Base-by-base conservation (phyloP, 2,888 invertebrate species). In the Choreutis nemorana region DNA sequence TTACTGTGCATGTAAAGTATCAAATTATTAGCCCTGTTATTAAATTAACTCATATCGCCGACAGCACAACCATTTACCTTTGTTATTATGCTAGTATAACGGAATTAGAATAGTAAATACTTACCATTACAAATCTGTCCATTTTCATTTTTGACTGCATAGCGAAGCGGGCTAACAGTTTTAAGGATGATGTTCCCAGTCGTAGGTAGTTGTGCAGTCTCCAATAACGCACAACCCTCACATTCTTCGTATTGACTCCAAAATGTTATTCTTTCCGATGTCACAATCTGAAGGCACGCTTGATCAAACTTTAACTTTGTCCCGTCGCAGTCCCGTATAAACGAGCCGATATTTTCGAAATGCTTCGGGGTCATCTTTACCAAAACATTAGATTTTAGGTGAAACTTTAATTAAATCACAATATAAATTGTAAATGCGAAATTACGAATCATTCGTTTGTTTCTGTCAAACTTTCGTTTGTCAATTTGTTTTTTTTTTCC, bases 221-320 rank as follows among this genome's bases (percentile, higher is more conserved):
- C 42, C 45, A 57, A 39, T 31, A 73, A 42, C 23, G 36, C 45
- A 37, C 77, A 77, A 20, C 67, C 66, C 35, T 79, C 66, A 31
- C 80, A 80, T 41, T 75, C 79, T 18, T 63, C 64, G 41, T 71
- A 73, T 40, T 79, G 78, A 39, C 67, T 73, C 66, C 55, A 67
- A 43, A 79, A 68, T 27, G 37, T 51, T 16, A 79, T 48, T 34
- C 47, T 37, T 34, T 55, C 47, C 1, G 56, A 45, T 5, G 71
- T 56, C 21, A 57, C 37, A 28, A 80, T 56, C 50, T 67, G 59
- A 49, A 79, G 60, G 54, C 80, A 80, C 30, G 80, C 77, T 47
- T 78, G 59, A 39, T 80, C 80, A 35, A 55, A 67, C 5, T 47
- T 53, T 34, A 80, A 46, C 29, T 37, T 61, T 4, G 48, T 49